Evolutionary conservation across 1,140 invertebrate species (phyloP).

Genomic region (Lysiphlebus fabarum): DNA sequence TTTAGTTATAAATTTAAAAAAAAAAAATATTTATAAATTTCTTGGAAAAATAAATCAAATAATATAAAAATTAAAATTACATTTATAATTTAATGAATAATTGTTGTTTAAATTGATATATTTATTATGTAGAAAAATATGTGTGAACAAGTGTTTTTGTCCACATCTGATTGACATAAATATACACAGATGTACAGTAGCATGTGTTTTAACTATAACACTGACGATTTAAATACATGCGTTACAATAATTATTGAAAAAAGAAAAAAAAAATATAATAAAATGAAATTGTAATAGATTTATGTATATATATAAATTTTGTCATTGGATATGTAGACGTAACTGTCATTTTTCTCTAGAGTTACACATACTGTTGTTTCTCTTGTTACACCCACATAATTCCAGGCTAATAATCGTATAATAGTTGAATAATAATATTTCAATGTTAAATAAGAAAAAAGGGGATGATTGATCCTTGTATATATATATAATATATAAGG

Average conservation of each 20-base stretch:
- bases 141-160: too few species aligned
- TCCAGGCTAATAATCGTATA: constrained; percentile 50
- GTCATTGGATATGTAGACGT: constrained; percentile 40
- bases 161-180: too few species aligned
- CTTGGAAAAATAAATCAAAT: too few species aligned
- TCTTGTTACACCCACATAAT: constrained; percentile 50
- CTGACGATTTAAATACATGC: constrained; percentile 22
- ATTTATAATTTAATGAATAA: too few species aligned
- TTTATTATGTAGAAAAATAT: too few species aligned
- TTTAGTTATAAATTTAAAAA: background rate
- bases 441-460: constrained; percentile 14
- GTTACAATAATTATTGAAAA: constrained; percentile 12
- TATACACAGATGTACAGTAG: constrained; percentile 7
- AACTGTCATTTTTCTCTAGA: constrained; percentile 6
- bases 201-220: constrained; percentile 7
- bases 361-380: constrained; percentile 38
- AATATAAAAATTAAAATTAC: too few species aligned
- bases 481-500: too few species aligned
- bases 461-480: background rate
- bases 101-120: too few species aligned
- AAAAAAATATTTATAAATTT: background rate
- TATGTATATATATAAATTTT: constrained; percentile 47
- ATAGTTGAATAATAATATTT: constrained; percentile 49
- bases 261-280: background rate
- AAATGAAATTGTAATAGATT: constrained; percentile 28